Evolutionary conservation across 2,888 invertebrate genomes (phyloP).

Genomic region (Rhogogaster chlorosoma): DNA sequence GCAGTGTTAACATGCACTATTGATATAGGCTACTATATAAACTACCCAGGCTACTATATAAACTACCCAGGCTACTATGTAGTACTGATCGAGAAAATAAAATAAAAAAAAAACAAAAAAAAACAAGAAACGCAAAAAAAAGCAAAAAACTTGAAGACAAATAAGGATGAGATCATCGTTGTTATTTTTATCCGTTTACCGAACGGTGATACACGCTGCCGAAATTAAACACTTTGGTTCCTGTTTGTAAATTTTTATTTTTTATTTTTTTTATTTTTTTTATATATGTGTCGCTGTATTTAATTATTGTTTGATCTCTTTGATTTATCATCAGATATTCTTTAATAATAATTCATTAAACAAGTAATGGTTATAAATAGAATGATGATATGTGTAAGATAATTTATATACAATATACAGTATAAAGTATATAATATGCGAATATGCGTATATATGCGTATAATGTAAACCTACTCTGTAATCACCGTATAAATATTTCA

Average conservation of each 20-base stretch:
- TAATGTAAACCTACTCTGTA: not conserved
- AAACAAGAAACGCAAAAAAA: not conserved
- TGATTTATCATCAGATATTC: not conserved
- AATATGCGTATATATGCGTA: not conserved
- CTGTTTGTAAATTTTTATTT: not conserved
- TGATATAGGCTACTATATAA: not conserved
- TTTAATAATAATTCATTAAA: not conserved
- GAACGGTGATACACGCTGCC: not conserved
- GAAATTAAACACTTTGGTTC: not conserved
- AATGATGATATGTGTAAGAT: not conserved
- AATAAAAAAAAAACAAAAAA: not conserved
- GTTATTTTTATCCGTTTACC: conserved; percentile 25
- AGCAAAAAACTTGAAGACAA: conserved; percentile 2
- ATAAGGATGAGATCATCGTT: conserved; percentile 5
- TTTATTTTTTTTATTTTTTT: not conserved
- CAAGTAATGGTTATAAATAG: not conserved
- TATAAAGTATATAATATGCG: not conserved
- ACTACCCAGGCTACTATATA: not conserved
- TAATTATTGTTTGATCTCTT: not conserved
- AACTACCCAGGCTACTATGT: not conserved
- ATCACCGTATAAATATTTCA: not conserved
- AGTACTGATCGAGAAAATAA: not conserved
- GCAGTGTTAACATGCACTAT: not conserved
- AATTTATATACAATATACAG: not conserved
- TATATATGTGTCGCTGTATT: not conserved